Evolutionary conservation across 2,888 invertebrate genomes (phyloP).

Genomic region (Pristionchus japonicus): DNA sequence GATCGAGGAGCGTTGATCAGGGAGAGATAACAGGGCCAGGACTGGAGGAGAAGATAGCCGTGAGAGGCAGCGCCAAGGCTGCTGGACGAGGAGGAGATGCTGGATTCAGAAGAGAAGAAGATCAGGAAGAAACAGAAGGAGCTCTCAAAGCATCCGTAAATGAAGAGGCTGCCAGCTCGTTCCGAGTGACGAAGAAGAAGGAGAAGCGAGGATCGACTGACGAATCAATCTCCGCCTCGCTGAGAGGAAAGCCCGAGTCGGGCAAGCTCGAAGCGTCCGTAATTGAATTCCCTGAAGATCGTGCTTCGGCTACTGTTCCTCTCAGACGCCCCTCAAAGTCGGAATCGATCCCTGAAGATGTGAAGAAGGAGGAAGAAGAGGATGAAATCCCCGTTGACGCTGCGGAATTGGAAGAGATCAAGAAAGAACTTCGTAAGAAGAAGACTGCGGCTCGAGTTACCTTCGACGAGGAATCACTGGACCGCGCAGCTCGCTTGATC

Average conservation of each 20-base stretch:
- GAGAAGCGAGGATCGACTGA: neutral
- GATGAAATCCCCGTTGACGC: neutral
- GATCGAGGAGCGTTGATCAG: neutral
- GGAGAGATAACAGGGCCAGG: neutral
- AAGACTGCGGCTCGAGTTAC: conserved; percentile 12
- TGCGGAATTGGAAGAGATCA: conserved; percentile 37
- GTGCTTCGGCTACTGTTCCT: neutral
- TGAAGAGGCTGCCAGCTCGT: neutral
- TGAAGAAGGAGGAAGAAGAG: conserved; percentile 19
- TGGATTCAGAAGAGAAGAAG: neutral
- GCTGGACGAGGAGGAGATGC: neutral
- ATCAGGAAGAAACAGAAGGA: neutral
- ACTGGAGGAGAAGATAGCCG: neutral
- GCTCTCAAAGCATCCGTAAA: neutral
- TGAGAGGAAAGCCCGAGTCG: neutral
- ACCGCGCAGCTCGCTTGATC: conserved; percentile 24
- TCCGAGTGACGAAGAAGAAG: neutral
- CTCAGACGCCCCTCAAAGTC: neutral
- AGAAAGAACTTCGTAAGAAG: neutral
- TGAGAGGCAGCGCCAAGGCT: neutral
- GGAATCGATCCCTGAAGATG: neutral
- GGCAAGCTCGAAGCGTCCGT: conserved; percentile 21
- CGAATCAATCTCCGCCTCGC: neutral
- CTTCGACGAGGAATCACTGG: conserved; percentile 7
- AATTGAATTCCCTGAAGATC: neutral